Evolutionary conservation across 2,888 invertebrate genomes (phyloP), one percentile per base, ranked within the genome.

Genomic region (Frankliniella intonsa): DNA sequence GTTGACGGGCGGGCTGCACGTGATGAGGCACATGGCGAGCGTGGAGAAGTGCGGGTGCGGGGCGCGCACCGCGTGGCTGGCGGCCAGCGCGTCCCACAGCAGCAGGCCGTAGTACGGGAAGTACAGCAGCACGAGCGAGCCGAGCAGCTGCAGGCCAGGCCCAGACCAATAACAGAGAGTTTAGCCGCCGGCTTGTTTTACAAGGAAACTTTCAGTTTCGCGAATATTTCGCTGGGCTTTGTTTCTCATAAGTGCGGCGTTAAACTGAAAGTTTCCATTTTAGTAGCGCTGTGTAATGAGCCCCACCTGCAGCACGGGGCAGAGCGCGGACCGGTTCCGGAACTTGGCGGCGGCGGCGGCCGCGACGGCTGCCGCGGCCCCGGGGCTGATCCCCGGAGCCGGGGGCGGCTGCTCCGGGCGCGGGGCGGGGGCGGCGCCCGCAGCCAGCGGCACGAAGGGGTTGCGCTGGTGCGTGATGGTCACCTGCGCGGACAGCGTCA

Each of bases 391-490:
- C 90, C 14, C 89, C 89, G 14, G 88, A 5, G 38, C 38, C 38
- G 38, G 38, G 38, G 38, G 38, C 38, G 38, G 3, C 38, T 38
- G 38, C 38, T 38, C 38, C 3, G 38, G 94, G 83, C 94, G 88
- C 49, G 94, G 92, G 84, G 91, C 91, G n/a, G 92, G 90, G 14
- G 93, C 87, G 12, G 93, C 93, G 84, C 91, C 90, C 14, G 91
- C 89, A 7, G 90, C 89, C 69, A 89, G 88, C 83, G 82, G 86
- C 85, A 83, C 82, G 87, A 94, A 94, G 12, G 94, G 94, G 86
- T 94, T 94, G 84, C 94, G 89, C 87, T 94, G 94, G 86, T 94
- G 94, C 0, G 94, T 94, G 85, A 94, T 94, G 81, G 94, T 94
- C 84, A 95, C 95, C 89, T 95, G 95, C 0, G 95, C 95, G 12